Conservation (phyloP, 2,888 invertebrate species). For the Mythimna loreyi region DNA sequence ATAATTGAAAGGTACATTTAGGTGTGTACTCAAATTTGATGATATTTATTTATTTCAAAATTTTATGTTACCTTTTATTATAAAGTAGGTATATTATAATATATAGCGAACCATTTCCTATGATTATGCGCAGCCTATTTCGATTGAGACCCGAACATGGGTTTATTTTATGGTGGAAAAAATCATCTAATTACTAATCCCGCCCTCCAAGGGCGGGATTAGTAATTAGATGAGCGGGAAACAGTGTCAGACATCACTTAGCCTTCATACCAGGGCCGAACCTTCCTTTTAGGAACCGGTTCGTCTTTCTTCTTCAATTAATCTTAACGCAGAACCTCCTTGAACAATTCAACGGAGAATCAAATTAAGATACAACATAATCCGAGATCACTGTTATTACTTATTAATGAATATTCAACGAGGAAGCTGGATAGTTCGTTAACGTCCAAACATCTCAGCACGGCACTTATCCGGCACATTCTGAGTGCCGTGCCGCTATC, state of each 20-base stretch:
- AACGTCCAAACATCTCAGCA: slow-evolving; percentile 63
- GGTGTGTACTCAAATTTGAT: slow-evolving; percentile 1
- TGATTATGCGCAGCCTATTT: no score
- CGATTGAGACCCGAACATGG: no score
- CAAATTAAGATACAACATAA: slow-evolving; percentile 49
- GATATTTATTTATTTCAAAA: slow-evolving; percentile 2
- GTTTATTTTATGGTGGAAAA: no score
- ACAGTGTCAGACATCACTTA: no score
- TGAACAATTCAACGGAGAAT: slow-evolving; percentile 20
- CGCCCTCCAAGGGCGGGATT: no score
- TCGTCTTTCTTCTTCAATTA: no score
- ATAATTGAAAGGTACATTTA: slow-evolving; percentile 31
- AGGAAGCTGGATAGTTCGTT: slow-evolving; percentile 63
- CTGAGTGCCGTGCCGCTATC: slow-evolving; percentile 69
- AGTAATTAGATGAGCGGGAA: no score
- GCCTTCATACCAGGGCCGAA: no score
- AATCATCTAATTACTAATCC: no score
- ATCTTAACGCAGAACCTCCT: background rate
- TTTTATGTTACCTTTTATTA: background rate
- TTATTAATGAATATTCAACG: slow-evolving; percentile 64
- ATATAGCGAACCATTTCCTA: no score
- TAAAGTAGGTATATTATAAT: no score
- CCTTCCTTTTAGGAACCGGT: no score
- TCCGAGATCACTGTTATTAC: slow-evolving; percentile 59
- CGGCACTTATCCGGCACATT: slow-evolving; percentile 69